Conservation (phyloP, 1,140 invertebrate genomes). For the Aphelenchoides fujianensis region DNA sequence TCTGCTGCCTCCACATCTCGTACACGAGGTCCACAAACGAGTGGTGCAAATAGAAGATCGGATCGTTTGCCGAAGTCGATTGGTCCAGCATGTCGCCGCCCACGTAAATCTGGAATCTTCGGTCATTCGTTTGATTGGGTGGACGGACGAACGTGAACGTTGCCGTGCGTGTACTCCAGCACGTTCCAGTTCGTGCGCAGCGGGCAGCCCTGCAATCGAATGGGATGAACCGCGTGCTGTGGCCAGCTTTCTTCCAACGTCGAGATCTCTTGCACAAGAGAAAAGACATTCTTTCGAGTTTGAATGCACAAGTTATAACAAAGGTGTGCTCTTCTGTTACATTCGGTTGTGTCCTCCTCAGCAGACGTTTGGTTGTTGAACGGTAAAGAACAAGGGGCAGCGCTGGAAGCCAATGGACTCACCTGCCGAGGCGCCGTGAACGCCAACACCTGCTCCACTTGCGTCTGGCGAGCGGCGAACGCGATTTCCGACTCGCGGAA, state of each 20-base stretch:
- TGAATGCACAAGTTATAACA: too few relatives aligned
- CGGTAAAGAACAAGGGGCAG: too few relatives aligned
- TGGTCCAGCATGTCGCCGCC: constrained; percentile 56
- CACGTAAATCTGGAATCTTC: constrained; percentile 41
- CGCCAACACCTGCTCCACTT: constrained; percentile 43
- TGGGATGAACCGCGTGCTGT: background rate
- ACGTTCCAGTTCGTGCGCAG: constrained; percentile 37
- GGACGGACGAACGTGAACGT: constrained; percentile 41
- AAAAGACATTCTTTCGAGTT: too few relatives aligned
- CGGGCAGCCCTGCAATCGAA: constrained; percentile 29
- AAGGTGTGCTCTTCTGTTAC: too few relatives aligned
- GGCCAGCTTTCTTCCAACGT: too few relatives aligned
- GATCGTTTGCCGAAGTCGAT: constrained; percentile 61
- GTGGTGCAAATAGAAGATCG: constrained; percentile 49
- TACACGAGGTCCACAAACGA: constrained; percentile 62
- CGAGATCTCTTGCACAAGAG: too few relatives aligned
- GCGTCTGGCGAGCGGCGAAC: constrained; percentile 35
- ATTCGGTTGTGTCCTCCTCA: too few relatives aligned
- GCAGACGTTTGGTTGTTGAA: too few relatives aligned
- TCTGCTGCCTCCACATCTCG: constrained; percentile 55
- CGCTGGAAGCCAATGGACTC: too few relatives aligned
- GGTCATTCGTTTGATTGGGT: background rate
- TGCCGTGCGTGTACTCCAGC: constrained; percentile 58
- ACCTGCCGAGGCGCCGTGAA: constrained; percentile 44
- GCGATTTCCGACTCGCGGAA: constrained; percentile 40